phyloP scores from a whole-genome alignment of 2,888 invertebrate species.

The Trisateles emortualis region DNA sequence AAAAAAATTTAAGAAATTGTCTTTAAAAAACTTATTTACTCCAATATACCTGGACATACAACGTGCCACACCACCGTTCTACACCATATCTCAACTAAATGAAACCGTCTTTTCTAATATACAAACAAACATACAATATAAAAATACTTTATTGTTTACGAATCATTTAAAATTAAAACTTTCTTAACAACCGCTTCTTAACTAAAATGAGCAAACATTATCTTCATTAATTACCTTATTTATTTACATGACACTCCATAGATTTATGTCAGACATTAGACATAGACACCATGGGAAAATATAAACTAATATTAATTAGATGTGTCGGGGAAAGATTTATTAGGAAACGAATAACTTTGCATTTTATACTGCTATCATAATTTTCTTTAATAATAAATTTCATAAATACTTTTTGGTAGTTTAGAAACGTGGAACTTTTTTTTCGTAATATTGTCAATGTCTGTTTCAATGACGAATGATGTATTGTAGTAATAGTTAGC shows the following conservation, averaged over 20 bases:
- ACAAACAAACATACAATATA: background rate
- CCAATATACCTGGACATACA: too few species aligned
- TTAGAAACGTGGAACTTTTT: background rate
- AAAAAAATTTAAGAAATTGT: too few species aligned
- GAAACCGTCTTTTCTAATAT: too few species aligned
- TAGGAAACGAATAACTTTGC: background rate
- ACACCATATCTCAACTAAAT: too few species aligned
- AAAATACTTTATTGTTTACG: background rate
- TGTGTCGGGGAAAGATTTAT: slow-evolving; percentile 36
- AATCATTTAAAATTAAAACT: background rate
- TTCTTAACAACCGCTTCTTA: slow-evolving; percentile 24
- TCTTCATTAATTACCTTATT: slow-evolving; percentile 39
- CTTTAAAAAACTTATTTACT: too few species aligned
- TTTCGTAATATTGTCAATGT: too few species aligned
- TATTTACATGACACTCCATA: slow-evolving; percentile 35
- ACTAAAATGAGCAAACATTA: slow-evolving; percentile 26
- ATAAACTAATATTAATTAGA: slow-evolving; percentile 39
- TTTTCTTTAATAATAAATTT: slow-evolving; percentile 4
- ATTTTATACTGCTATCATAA: background rate
- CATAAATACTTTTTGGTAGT: background rate
- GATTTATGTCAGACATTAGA: slow-evolving; percentile 43
- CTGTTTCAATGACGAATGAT: too few species aligned
- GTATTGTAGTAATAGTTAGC: too few species aligned
- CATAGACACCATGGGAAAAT: slow-evolving; percentile 37
- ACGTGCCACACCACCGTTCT: too few species aligned